Evolutionary conservation across 2,888 invertebrate genomes (phyloP).

Genomic region (Nomada ferruginata): DNA sequence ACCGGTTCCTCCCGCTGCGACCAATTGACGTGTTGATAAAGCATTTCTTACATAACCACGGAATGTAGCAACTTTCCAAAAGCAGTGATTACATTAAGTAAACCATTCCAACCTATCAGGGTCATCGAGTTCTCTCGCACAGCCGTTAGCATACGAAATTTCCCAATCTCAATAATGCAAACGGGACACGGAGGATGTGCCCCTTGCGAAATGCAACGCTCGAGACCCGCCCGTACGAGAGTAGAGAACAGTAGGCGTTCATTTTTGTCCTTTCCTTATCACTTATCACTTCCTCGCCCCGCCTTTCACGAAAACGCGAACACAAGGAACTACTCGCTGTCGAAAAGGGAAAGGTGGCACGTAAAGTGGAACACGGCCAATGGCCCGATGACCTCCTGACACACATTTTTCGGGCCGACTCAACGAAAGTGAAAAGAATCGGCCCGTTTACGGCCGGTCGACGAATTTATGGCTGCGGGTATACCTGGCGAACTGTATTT

Average conservation of each 20-base stretch:
- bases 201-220: neutral
- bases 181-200: no score
- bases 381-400: slow-evolving; percentile 83
- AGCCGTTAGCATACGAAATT: neutral
- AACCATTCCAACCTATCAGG: no score
- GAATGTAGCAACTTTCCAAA: no score
- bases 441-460: slow-evolving; percentile 64
- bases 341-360: slow-evolving; percentile 77
- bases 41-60: no score
- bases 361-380: slow-evolving; percentile 83
- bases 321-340: slow-evolving; percentile 47
- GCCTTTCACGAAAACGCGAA: slow-evolving; percentile 27
- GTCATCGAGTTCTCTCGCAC: no score
- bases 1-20: no score
- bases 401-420: slow-evolving; percentile 79
- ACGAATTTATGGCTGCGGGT: slow-evolving; percentile 67
- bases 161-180: neutral
- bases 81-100: no score
- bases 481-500: slow-evolving; percentile 53
- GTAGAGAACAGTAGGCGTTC: slow-evolving; percentile 20
- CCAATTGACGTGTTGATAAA: no score
- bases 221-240: neutral
- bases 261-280: neutral
- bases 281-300: neutral
- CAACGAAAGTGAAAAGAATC: slow-evolving; percentile 83